Evolutionary conservation across 2,888 invertebrate species (phyloP), one percentile per base, ranked within the genome.

Genomic region (Acrobasis repandana): DNA sequence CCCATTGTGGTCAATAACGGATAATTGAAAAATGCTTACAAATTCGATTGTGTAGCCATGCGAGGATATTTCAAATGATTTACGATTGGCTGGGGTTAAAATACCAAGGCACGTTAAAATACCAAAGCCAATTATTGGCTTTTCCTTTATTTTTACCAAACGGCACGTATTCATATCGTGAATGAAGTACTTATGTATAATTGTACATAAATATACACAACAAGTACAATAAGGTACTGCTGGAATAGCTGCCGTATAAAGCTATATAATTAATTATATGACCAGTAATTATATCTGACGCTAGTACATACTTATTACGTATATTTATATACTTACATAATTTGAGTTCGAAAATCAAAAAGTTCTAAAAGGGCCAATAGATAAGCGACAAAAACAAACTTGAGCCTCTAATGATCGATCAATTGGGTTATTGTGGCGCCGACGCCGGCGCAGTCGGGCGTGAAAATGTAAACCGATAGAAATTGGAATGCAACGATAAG

Each of bases 21-120:
- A 86, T 90, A 90, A 91, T 90, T 90, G 89, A 89, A 90, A 89
- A 90, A 88, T 79, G 80, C 83, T 88, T 83, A 86, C 88, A 88
- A 88, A 88, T 89, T 86, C 80, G 86, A 90, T 86, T 88, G 86
- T 86, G 80, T 78, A 81, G 80, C 72, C 79, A 82, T 74, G 83
- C 85, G 84, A 79, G 83, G 78, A 77, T 74, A 79, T 81, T 83
- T 80, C 73, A 70, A 76, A 79, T 90, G 89, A 89, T 89, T 90
- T 90, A 90, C 75, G 86, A 82, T 68, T 77, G 80, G 70, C 69
- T 62, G 79, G 77, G 70, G 82, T 73, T 81, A 78, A 82, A 82
- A 82, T 75, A 75, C 75, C 77, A 74, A 70, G 65, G 71, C 67
- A 73, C 74, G 70, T 75, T 74, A 74, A 70, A 75, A 71, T 74